These are phyloP conservation scores for Molossus molossus DNA, from an alignment of 2,797 vertebrate species.

Conservation along the genomic window DNA sequence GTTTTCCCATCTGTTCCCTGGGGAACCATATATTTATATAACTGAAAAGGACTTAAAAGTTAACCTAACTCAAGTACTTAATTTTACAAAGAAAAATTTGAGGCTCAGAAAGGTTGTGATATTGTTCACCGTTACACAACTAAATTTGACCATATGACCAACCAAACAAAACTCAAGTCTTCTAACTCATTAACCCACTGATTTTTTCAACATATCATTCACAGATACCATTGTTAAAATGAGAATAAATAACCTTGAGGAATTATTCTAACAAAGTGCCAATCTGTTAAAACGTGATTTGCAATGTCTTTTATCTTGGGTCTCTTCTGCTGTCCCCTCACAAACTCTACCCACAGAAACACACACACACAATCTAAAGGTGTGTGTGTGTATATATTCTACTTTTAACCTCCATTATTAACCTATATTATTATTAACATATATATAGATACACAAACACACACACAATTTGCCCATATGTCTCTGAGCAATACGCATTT, in stretches of 20 bases:
- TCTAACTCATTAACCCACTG: not conserved
- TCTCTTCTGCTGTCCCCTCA: not conserved
- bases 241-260: not conserved
- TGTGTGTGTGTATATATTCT: not conserved
- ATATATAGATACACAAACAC: not conserved
- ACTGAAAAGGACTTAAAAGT: not conserved
- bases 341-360: not conserved
- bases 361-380: not conserved
- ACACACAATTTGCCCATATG: not conserved
- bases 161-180: conserved; percentile 15
- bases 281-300: conserved; percentile 20
- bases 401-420: not conserved
- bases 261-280: not conserved
- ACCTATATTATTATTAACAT: not conserved
- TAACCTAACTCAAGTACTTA: not conserved
- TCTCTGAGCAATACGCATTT: not conserved
- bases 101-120: conserved; percentile 35
- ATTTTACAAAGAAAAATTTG: conserved; percentile 31
- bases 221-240: not conserved
- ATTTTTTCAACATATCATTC: conserved; percentile 16
- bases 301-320: not conserved
- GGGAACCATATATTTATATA: not conserved
- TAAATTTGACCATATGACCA: conserved; percentile 4
- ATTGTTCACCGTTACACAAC: not conserved
- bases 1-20: not conserved